Evolutionary conservation across 2,797 vertebrate genomes (phyloP).

Genomic region (Atherinosoma microstoma): DNA sequence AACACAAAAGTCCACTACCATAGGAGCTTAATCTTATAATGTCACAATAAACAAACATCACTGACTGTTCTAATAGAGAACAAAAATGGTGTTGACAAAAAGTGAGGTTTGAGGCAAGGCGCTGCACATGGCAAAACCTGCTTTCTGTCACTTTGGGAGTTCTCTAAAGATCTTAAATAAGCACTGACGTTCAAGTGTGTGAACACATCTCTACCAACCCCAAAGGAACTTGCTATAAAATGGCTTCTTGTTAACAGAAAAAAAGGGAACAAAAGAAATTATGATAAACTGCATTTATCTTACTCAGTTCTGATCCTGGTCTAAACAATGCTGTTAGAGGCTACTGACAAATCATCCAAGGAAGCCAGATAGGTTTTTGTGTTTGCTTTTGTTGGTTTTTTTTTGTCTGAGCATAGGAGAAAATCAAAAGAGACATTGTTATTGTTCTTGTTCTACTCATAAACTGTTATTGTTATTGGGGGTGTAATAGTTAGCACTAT

Average conservation of each 20-base stretch:
- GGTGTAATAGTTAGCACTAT: not conserved
- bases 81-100: constrained; percentile 24
- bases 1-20: not conserved
- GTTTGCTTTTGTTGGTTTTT: constrained; percentile 23
- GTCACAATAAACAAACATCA: constrained; percentile 22
- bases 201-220: constrained; percentile 34
- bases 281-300: constrained; percentile 30
- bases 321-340: constrained; percentile 39
- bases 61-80: constrained; percentile 7
- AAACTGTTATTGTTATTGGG: not conserved
- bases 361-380: constrained; percentile 20
- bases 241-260: constrained; percentile 43
- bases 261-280: constrained; percentile 50
- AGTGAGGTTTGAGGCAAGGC: not conserved
- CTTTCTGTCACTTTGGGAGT: constrained; percentile 16
- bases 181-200: constrained; percentile 23
- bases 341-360: constrained; percentile 55
- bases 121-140: constrained; percentile 2
- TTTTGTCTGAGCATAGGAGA: constrained; percentile 13
- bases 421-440: not conserved
- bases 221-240: constrained; percentile 27
- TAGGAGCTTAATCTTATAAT: constrained; percentile 15
- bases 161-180: constrained; percentile 18
- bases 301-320: constrained; percentile 25
- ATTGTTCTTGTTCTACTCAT: not conserved